Conservation (phyloP, 1,140 invertebrate species). For the Magallana angulata region DNA sequence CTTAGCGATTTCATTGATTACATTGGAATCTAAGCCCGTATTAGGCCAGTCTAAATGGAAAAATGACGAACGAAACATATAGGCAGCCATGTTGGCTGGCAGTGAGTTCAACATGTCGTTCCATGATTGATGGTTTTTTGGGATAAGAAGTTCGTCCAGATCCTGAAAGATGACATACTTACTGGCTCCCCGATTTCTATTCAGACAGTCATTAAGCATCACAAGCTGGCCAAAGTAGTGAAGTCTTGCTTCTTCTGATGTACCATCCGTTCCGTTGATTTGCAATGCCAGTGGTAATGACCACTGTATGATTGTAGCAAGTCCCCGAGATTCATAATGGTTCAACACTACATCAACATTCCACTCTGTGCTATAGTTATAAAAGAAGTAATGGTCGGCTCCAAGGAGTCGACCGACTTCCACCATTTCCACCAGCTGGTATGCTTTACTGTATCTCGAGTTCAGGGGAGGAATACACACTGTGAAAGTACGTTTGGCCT, state of each 20-base stretch:
- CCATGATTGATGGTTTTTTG: slow-evolving; percentile 47
- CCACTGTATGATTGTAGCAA: slow-evolving; percentile 91
- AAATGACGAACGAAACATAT: slow-evolving; percentile 54
- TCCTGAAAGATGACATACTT: slow-evolving; percentile 51
- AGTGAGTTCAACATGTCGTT: slow-evolving; percentile 37
- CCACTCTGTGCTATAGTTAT: slow-evolving; percentile 91
- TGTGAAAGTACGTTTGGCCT: slow-evolving; percentile 42
- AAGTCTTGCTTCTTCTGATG: slow-evolving; percentile 21
- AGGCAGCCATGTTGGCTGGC: background rate
- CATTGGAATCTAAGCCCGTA: too few species aligned
- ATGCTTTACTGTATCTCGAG: slow-evolving; percentile 88
- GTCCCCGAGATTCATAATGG: slow-evolving; percentile 83
- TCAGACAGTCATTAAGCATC: slow-evolving; percentile 58
- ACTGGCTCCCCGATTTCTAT: slow-evolving; percentile 46
- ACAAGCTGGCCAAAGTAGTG: slow-evolving; percentile 57
- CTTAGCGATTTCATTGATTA: slow-evolving; percentile 6
- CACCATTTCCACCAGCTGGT: slow-evolving; percentile 92
- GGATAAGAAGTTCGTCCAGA: slow-evolving; percentile 58
- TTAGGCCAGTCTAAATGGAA: slow-evolving; percentile 54
- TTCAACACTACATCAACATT: slow-evolving; percentile 85
- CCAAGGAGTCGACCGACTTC: slow-evolving; percentile 93
- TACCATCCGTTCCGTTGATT: background rate
- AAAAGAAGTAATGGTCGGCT: slow-evolving; percentile 92
- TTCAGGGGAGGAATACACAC: slow-evolving; percentile 96
- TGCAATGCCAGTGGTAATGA: slow-evolving; percentile 76